Evolutionary conservation across 2,797 vertebrate genomes (phyloP).

Genomic region (Urophycis tenuis): DNA sequence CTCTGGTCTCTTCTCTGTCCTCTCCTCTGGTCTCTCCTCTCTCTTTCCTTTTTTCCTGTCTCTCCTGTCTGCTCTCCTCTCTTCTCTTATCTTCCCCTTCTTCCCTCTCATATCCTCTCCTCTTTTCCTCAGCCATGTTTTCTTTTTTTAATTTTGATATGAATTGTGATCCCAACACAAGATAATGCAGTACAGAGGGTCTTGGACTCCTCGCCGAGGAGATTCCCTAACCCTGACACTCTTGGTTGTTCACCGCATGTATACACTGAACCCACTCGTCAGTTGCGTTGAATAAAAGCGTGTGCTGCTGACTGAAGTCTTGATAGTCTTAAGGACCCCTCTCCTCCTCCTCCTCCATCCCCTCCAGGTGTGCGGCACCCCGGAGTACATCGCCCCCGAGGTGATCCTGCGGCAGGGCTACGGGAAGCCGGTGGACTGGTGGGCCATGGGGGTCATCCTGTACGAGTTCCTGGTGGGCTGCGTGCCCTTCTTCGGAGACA

Average conservation of each 20-base stretch:
- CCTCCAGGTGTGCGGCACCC: slow-evolving; percentile 90
- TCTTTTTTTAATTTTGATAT: background rate
- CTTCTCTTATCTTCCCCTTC: background rate
- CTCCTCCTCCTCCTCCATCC: background rate
- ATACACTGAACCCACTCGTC: background rate
- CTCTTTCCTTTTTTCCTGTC: background rate
- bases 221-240: background rate
- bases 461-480: slow-evolving; percentile 93
- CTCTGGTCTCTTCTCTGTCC: background rate
- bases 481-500: slow-evolving; percentile 93
- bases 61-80: background rate
- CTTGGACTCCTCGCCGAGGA: background rate
- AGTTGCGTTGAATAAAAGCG: background rate
- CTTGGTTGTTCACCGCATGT: background rate
- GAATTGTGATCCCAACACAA: background rate
- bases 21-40: background rate
- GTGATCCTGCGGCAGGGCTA: slow-evolving; percentile 91
- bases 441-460: slow-evolving; percentile 93
- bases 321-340: background rate
- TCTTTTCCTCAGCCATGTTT: background rate
- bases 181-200: background rate
- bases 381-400: slow-evolving; percentile 92
- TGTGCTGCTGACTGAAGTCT: too few relatives aligned
- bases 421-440: slow-evolving; percentile 94
- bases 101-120: background rate